Evolutionary conservation across 2,797 vertebrate genomes (phyloP).

Genomic region (Austrolebias charrua): DNA sequence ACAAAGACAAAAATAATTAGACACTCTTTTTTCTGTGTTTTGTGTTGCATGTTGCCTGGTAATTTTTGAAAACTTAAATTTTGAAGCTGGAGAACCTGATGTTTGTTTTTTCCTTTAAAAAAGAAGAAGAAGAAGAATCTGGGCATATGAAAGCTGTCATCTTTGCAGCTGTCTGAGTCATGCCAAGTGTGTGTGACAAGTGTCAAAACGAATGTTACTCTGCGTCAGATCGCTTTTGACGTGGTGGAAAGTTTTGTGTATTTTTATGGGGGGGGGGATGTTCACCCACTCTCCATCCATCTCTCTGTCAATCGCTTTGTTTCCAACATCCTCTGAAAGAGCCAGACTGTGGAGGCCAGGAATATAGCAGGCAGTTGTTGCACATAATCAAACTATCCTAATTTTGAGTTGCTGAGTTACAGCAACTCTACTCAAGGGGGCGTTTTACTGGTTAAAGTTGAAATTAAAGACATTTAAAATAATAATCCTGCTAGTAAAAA

Average conservation of each 20-base stretch:
- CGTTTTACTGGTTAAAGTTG: too few species aligned
- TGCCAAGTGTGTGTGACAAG: slow-evolving; percentile 54
- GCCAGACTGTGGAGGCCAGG: too few species aligned
- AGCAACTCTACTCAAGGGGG: too few species aligned
- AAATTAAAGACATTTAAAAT: too few species aligned
- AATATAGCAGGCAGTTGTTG: too few species aligned
- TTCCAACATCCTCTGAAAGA: background rate
- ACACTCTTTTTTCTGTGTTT: too few species aligned
- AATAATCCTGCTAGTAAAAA: too few species aligned
- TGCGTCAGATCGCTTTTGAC: slow-evolving; percentile 51
- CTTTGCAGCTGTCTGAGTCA: slow-evolving; percentile 42
- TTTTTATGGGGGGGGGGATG: background rate
- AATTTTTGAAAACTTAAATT: background rate
- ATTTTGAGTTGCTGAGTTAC: too few species aligned
- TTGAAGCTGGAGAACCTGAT: background rate
- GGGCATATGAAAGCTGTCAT: slow-evolving; percentile 41
- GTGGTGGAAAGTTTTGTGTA: slow-evolving; percentile 50
- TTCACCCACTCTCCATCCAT: background rate
- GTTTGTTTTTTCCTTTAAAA: background rate
- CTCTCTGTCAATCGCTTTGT: slow-evolving; percentile 19
- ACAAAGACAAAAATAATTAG: background rate
- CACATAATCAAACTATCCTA: too few species aligned
- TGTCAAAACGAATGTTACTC: slow-evolving; percentile 51
- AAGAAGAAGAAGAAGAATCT: background rate
- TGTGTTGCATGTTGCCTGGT: too few species aligned